Evolutionary conservation across 2,113 vertebrate genomes (phyloP), one percentile per base, ranked within the genome.

Genomic region (human): DNA sequence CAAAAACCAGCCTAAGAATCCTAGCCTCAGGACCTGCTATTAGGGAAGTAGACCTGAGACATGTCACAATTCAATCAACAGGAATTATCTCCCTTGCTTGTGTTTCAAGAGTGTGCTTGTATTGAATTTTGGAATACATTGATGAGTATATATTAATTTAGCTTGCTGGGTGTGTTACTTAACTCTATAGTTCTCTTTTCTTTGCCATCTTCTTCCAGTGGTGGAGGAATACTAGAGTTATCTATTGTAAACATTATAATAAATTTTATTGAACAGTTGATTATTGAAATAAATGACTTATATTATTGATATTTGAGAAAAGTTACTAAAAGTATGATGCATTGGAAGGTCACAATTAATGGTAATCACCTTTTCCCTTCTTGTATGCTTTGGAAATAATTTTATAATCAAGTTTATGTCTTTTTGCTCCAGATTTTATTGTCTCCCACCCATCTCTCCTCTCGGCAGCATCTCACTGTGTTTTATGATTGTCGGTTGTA

Each of bases 371-470:
- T 94, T 50, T 40, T 93, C 94, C 84, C 43, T 83, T 93, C 11
- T 85, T 88, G 52, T 43, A 25, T 52, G 30, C 45, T 97, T 94
- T 85, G 84, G 80, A 95, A 96, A 94, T 93, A 89, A 92, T 90
- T 95, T 97, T 89, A 83, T 90, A 94, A 86, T 92, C 43, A 32
- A 57, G 64, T 22, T 48, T 59, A 43, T 80, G 68, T 94, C 92
- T 86, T 38, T n/a, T 43, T 50, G 32, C 68, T 80, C 73, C 55
- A 86, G 25, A 90, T 85, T 97, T 95, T 95, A 93, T 61, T 95
- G 64, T 93, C 55, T 88, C 30, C 8, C 43, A 50, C 32, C 85
- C 23, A 25, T 89, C 66, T 95, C n/a, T 80, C 50, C 55, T 88
- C 14, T 35, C 88, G 90, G 72, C 88, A 79, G 66, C 40, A 38